These are phyloP conservation scores for Pteropus alecto DNA, from an alignment of 2,113 vertebrate species.

Conservation along the genomic window DNA sequence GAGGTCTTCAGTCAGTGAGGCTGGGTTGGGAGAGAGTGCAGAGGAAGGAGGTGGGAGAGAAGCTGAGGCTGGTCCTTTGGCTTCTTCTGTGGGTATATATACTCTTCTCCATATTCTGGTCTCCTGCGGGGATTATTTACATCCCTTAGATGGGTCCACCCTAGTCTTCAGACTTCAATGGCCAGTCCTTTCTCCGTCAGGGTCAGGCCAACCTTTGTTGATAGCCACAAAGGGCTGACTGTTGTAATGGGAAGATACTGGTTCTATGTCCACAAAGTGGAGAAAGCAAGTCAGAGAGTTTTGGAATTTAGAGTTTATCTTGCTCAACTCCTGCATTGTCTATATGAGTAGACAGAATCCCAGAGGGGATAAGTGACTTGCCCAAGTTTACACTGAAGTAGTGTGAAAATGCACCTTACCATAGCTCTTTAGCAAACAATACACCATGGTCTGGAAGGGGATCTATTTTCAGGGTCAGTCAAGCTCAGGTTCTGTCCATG, in stretches of 20 bases:
- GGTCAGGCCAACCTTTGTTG: neutral
- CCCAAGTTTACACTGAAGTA: neutral
- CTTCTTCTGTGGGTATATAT: neutral
- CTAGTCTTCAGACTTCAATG: neutral
- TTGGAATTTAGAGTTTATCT: neutral
- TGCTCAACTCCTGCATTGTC: neutral
- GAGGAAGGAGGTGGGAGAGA: neutral
- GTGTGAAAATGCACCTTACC: rapidly evolving
- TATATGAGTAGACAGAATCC: neutral
- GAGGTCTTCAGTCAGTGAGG: slow-evolving; percentile 4
- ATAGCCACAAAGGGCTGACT: neutral
- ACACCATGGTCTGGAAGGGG: neutral
- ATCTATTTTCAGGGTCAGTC: no score
- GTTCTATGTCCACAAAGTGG: neutral
- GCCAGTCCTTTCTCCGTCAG: neutral
- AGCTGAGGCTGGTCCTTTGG: neutral
- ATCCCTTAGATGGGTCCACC: no score
- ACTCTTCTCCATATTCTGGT: neutral
- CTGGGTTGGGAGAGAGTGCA: neutral
- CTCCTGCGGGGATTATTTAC: neutral
- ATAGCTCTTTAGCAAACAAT: neutral
- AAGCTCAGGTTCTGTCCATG: neutral
- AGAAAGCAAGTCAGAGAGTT: neutral
- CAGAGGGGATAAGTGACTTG: neutral
- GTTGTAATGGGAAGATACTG: neutral